These are phyloP conservation scores for Danionella dracula DNA, from an alignment of 2,797 vertebrate species.

Conservation along the genomic window DNA sequence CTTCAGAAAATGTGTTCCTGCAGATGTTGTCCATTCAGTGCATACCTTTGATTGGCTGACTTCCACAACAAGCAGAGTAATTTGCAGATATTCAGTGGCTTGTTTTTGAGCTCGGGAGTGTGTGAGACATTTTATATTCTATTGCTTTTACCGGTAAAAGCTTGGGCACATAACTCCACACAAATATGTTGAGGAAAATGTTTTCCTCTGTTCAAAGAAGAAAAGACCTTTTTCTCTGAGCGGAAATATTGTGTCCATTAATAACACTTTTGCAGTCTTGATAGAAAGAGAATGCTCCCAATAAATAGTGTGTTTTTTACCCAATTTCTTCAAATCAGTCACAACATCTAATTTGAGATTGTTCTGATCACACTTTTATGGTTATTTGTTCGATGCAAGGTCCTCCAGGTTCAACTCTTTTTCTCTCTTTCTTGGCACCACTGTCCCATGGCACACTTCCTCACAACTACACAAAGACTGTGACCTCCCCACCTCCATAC, in stretches of 20 bases:
- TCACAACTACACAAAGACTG: constrained; percentile 6
- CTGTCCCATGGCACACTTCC: constrained; percentile 14
- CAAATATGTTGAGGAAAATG: constrained; percentile 51
- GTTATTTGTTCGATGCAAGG: too few relatives aligned
- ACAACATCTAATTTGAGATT: too few relatives aligned
- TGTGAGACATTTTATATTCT: constrained; percentile 67
- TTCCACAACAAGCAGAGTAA: constrained; percentile 73
- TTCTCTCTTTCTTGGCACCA: background rate
- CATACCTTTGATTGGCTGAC: constrained; percentile 70
- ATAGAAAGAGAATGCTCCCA: constrained; percentile 18
- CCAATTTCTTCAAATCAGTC: constrained; percentile 12
- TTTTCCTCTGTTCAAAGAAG: constrained; percentile 30
- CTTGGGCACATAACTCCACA: constrained; percentile 54
- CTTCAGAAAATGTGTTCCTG: constrained; percentile 63
- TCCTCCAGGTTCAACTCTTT: background rate
- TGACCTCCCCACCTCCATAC: constrained; percentile 13
- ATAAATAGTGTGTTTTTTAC: constrained; percentile 14
- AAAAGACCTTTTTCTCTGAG: constrained; percentile 10
- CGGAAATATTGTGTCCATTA: constrained; percentile 32
- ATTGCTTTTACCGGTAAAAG: constrained; percentile 55
- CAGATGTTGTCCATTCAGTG: constrained; percentile 77
- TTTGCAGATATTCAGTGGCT: constrained; percentile 68
- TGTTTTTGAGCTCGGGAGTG: constrained; percentile 66
- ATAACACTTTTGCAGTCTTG: constrained; percentile 41
- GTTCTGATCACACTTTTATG: too few relatives aligned